phyloP scores from a whole-genome alignment of 2,113 vertebrate genomes.

The Catharus bicknelli region DNA sequence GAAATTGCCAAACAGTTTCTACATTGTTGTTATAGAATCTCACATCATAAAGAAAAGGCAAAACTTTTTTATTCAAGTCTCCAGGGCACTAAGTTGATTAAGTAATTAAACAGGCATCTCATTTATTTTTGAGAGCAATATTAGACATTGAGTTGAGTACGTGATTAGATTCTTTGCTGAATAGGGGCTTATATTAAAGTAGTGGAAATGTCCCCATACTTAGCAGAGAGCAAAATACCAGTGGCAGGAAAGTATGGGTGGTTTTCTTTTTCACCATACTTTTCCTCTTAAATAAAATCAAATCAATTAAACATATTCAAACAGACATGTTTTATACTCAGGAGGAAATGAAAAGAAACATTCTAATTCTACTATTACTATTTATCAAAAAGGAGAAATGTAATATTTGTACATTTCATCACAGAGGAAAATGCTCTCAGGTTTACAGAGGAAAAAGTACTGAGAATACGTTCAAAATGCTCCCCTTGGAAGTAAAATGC shows the following conservation, averaged over 20 bases:
- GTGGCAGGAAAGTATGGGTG: not conserved
- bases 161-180: not conserved
- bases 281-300: not conserved
- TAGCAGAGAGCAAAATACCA: not conserved
- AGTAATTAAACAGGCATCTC: not conserved
- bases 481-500: slow-evolving; percentile 16
- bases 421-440: not conserved
- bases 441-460: not conserved
- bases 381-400: not conserved
- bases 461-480: slow-evolving; percentile 11
- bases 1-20: not conserved
- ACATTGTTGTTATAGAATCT: not conserved
- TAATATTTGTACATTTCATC: not conserved
- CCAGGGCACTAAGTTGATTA: not conserved
- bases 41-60: not conserved
- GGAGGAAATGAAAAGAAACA: not conserved
- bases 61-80: not conserved
- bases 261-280: not conserved
- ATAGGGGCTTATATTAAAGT: not conserved
- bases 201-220: not conserved
- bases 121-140: not conserved
- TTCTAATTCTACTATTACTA: not conserved
- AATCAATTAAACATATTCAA: not conserved
- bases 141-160: rapidly evolving
- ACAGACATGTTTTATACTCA: not conserved